These are phyloP conservation scores for Aotus griseimembra DNA, from an alignment of 2,797 vertebrate genomes.

Conservation along the genomic window DNA sequence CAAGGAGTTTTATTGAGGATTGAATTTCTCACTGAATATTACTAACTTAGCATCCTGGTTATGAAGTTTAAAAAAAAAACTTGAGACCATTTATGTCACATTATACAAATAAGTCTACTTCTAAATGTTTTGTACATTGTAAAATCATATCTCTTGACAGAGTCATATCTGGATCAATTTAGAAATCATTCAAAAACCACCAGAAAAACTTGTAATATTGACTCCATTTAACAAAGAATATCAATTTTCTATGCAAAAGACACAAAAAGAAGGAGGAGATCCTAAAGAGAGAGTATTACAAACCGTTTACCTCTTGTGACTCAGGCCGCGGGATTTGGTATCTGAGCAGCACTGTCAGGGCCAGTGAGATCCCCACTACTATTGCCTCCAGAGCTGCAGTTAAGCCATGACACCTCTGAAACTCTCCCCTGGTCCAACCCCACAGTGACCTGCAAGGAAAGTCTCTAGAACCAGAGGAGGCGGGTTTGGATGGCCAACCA, in stretches of 20 bases:
- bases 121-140: neutral
- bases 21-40: neutral
- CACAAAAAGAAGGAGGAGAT: neutral
- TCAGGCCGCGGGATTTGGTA: neutral
- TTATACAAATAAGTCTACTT: neutral
- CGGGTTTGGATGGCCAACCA: neutral
- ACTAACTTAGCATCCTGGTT: neutral
- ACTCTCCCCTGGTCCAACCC: neutral
- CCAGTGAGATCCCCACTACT: neutral
- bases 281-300: neutral
- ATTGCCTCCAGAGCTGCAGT: neutral
- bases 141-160: neutral
- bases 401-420: neutral
- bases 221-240: neutral
- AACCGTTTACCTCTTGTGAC: neutral
- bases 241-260: neutral
- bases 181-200: neutral
- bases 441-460: neutral
- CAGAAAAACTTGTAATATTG: neutral
- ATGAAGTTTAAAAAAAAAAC: neutral
- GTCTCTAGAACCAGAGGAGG: neutral
- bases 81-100: neutral
- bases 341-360: neutral
- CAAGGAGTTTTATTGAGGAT: neutral
- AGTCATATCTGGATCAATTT: neutral